phyloP scores from a whole-genome alignment of 2,797 vertebrate species.

The Harpagifer antarcticus region DNA sequence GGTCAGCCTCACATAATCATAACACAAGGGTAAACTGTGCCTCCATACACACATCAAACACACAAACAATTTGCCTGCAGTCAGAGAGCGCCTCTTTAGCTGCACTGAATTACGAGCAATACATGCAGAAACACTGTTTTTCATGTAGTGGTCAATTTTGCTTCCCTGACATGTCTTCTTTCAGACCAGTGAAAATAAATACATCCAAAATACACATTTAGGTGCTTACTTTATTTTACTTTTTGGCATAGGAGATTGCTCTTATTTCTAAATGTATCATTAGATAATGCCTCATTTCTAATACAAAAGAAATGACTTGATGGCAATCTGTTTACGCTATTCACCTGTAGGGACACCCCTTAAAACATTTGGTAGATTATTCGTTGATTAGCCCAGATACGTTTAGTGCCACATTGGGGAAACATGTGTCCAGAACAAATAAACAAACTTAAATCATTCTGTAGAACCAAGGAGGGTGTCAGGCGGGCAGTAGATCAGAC shows the following conservation, averaged over 20 bases:
- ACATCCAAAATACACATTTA: too few species aligned
- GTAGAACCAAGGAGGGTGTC: background rate
- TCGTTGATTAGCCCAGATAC: slow-evolving; percentile 1
- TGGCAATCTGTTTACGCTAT: too few species aligned
- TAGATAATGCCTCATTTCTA: too few species aligned
- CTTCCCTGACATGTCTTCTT: too few species aligned
- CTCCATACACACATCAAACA: background rate
- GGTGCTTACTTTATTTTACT: too few species aligned
- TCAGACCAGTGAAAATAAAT: too few species aligned
- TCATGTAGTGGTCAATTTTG: too few species aligned
- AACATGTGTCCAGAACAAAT: slow-evolving; percentile 6
- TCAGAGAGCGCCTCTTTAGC: slow-evolving; percentile 4
- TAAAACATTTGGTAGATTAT: background rate
- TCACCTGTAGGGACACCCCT: background rate
- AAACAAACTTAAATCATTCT: background rate
- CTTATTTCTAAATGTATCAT: too few species aligned
- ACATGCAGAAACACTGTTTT: too few species aligned
- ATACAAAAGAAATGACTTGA: too few species aligned
- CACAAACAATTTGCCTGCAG: slow-evolving; percentile 14
- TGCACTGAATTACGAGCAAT: background rate
- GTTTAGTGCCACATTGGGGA: background rate
- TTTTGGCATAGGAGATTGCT: too few species aligned
- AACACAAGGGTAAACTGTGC: slow-evolving; percentile 37
- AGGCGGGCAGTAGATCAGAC: background rate
- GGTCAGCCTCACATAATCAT: slow-evolving; percentile 82